Evolutionary conservation across 2,113 vertebrate genomes (phyloP), one percentile per base, ranked within the genome.

Genomic region (Sapayoa aenigma): DNA sequence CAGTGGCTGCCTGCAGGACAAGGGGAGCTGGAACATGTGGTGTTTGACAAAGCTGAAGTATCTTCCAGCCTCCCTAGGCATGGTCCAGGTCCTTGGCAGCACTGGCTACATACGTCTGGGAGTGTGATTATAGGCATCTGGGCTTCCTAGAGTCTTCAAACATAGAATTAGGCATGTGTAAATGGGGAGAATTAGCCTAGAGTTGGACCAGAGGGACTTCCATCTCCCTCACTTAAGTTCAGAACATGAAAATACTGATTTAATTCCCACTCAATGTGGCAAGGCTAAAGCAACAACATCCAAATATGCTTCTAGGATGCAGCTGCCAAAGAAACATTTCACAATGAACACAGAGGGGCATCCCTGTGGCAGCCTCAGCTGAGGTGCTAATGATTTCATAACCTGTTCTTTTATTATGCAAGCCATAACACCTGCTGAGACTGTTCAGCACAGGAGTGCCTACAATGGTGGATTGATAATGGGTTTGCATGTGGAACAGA

Each of bases 361-460:
- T 94, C 93, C 93, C 87, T 93, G 81, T 88, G 94, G 95, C 84
- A 90, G 56, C 87, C 89, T 47, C 46, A 90, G 84, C 79, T 68
- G 93, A 90, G 68, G 87, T 82, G 87, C 77, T 89, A 89, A 95
- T 89, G 84, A 87, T 96, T 96, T 96, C 91, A 94, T 95, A 95
- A 87, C 89, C 81, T 87, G 77, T 72, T 94, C 89, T 76, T 92
- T 35, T 72, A 50, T 86, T 81, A 84, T 56, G 27, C 87, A 90
- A 87, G 63, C 78, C 87, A 6, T 50, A 90, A 60, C 78, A 69
- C 62, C 91, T 89, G 62, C 85, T 92, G 78, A 85, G 89, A 85
- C 16, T 42, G 24, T 62, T 78, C 21, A 19, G 74, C 55, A 60
- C 0, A 0, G 28, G 19, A n/a, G 66, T 90, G 50, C 47, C 28